Base-by-base conservation (phyloP, 2,888 invertebrate species). In the Rhorus exstirpatorius region DNA sequence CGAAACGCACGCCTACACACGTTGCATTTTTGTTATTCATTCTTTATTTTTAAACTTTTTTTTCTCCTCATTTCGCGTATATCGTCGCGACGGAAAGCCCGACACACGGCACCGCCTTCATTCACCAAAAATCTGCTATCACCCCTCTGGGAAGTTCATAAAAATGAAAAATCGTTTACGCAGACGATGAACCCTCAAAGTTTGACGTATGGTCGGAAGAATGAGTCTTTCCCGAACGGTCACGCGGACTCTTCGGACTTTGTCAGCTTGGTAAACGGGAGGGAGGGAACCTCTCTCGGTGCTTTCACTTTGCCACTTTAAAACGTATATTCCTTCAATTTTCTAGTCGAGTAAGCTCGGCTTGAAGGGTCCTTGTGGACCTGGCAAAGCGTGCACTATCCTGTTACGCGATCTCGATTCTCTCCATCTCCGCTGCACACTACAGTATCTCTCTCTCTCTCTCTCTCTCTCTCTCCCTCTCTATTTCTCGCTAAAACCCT, bases 301-400 rank as follows among this genome's bases (percentile, higher is more conserved):
- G 80, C 85, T 85, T 84, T 85, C 75, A 86, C 87, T 90, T 89
- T 86, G 83, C 84, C 87, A 88, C 88, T 90, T 90, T 89, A 90
- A 91, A 92, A 89, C 90, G 89, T 92, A 88, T 92, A 92, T 92
- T 92, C 89, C 91, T 92, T 92, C 91, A 90, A 93, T 93, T 93
- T 93, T 93, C 91, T 88, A 90, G 92, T 89, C 89, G 92, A 93
- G 88, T 91, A 92, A 92, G 91, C 92, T 84, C 85, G 63, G 70
- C 87, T 90, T 90, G 87, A 89, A 93, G 93, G 86, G 88, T 88
- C 89, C 93, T 93, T 91, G 90, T 91, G 90, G 86, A 90, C 87
- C 90, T 90, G 92, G 91, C 91, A 93, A 92, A 93, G 92, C 93
- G 93, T 93, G 93, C 91, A 93, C 93, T 93, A 93, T 93, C 93